Percentiles rank a stretch among this genome's conserved stretches.
Evolutionary conservation across 2,888 invertebrate genomes (phyloP).

Genomic region (Drosophila gaucha): DNA sequence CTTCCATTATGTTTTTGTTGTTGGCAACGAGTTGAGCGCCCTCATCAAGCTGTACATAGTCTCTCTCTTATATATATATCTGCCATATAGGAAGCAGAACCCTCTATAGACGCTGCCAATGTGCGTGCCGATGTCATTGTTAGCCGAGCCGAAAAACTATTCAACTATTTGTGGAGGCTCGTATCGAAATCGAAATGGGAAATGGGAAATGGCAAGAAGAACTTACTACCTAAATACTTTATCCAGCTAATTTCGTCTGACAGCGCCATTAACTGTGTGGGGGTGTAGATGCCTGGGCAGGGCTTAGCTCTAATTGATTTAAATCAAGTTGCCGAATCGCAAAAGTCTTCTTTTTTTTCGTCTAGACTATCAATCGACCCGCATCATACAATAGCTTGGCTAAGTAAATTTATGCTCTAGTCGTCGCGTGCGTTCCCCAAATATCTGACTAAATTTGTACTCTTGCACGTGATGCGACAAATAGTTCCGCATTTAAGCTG

Average conservation of each 20-base stretch:
- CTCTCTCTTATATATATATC: background rate
- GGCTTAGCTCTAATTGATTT: constrained; percentile 69
- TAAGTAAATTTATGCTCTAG: constrained; percentile 44
- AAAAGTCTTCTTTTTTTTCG: constrained; percentile 50
- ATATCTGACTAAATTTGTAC: constrained; percentile 67
- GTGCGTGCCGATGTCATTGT: constrained; percentile 70
- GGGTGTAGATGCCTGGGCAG: background rate
- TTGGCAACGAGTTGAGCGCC: constrained; percentile 80
- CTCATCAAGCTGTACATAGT: constrained; percentile 31
- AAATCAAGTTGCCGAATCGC: constrained; percentile 72
- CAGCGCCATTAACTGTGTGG: constrained; percentile 50
- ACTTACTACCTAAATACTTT: constrained; percentile 61
- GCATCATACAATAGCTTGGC: background rate
- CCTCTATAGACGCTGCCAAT: constrained; percentile 14
- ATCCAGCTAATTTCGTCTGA: constrained; percentile 73
- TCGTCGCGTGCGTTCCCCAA: constrained; percentile 72
- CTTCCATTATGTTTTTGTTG: constrained; percentile 72
- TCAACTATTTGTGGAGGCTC: constrained; percentile 33
- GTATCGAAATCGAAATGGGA: constrained; percentile 40
- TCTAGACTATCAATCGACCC: constrained; percentile 67
- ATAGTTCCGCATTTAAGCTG: constrained; percentile 72
- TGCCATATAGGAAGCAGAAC: constrained; percentile 7
- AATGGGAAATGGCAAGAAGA: constrained; percentile 22
- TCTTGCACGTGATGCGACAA: constrained; percentile 78
- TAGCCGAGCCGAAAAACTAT: constrained; percentile 35